These are phyloP conservation scores for Lasius platythorax DNA, from an alignment of 2,888 invertebrate species.

Conservation along the genomic window DNA sequence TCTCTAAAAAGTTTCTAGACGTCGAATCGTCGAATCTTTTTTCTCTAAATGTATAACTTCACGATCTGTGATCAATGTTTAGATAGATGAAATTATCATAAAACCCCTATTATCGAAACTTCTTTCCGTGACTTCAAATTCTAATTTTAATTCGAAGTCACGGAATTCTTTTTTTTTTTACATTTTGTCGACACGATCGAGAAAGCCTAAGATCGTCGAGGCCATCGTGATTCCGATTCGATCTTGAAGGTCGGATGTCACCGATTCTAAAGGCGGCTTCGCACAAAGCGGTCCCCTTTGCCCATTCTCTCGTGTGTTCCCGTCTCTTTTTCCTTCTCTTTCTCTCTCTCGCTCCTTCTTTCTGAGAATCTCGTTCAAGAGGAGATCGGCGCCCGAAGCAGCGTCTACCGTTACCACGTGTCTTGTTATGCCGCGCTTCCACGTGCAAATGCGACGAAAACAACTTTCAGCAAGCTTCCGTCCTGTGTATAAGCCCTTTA, in stretches of 20 bases:
- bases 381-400: conserved; percentile 76
- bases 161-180: conserved; percentile 3
- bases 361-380: conserved; percentile 55
- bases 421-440: conserved; percentile 57
- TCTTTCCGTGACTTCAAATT: not conserved
- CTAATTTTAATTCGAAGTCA: conserved; percentile 1
- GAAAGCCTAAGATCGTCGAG: conserved; percentile 31
- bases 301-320: conserved; percentile 55
- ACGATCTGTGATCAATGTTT: not conserved
- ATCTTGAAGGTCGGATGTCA: conserved; percentile 70
- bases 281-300: conserved; percentile 70
- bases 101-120: conserved; percentile 1
- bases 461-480: conserved; percentile 57
- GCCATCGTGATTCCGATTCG: conserved; percentile 55
- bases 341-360: conserved; percentile 54
- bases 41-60: not conserved
- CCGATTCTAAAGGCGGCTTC: conserved; percentile 65
- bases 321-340: not conserved
- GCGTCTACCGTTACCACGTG: conserved; percentile 80
- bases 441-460: conserved; percentile 68
- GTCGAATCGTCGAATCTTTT: not conserved
- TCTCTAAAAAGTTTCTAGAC: not conserved
- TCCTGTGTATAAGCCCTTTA: conserved; percentile 15
- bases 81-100: conserved; percentile 23
- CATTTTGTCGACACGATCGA: conserved; percentile 18